These are phyloP conservation scores for Ctenosaura bakeri DNA, from an alignment of 2,797 vertebrate genomes.

Conservation along the genomic window DNA sequence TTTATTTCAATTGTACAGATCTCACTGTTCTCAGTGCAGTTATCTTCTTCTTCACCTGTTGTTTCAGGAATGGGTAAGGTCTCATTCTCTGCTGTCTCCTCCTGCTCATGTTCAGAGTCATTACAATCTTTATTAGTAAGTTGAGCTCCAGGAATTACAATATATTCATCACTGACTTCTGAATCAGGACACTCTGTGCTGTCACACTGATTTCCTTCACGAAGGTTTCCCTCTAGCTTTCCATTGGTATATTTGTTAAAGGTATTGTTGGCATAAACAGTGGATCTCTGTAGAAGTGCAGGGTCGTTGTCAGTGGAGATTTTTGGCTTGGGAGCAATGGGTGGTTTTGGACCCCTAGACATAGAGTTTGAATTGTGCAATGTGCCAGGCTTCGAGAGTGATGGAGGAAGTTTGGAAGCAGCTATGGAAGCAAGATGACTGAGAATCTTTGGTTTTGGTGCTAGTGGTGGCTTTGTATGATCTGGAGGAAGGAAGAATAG, in stretches of 20 bases:
- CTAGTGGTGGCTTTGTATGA: slow-evolving; percentile 88
- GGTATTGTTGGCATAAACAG: slow-evolving; percentile 76
- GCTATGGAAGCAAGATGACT: slow-evolving; percentile 78
- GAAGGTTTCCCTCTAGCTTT: slow-evolving; percentile 79
- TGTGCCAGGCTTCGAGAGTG: slow-evolving; percentile 80
- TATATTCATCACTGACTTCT: slow-evolving; percentile 72
- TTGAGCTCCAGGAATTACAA: slow-evolving; percentile 64
- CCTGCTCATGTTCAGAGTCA: slow-evolving; percentile 62
- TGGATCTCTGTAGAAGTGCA: slow-evolving; percentile 64
- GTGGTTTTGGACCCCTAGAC: slow-evolving; percentile 90
- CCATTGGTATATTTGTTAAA: slow-evolving; percentile 85
- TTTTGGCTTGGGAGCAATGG: slow-evolving; percentile 91
- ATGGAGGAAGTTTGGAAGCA: slow-evolving; percentile 79
- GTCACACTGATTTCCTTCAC: slow-evolving; percentile 71
- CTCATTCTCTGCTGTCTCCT: slow-evolving; percentile 54
- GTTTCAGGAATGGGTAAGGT: slow-evolving; percentile 33
- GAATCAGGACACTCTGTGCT: slow-evolving; percentile 67
- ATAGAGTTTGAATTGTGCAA: slow-evolving; percentile 76
- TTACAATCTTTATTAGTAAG: slow-evolving; percentile 60
- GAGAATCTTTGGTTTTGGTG: slow-evolving; percentile 89
- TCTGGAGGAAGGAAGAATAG: slow-evolving; percentile 84
- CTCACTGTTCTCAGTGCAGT: slow-evolving; percentile 64
- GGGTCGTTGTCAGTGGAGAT: slow-evolving; percentile 79
- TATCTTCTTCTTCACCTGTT: slow-evolving; percentile 52
- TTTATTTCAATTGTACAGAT: slow-evolving; percentile 79